These are phyloP conservation scores for Sesamia inferens DNA, from an alignment of 2,888 invertebrate genomes.

Conservation along the genomic window DNA sequence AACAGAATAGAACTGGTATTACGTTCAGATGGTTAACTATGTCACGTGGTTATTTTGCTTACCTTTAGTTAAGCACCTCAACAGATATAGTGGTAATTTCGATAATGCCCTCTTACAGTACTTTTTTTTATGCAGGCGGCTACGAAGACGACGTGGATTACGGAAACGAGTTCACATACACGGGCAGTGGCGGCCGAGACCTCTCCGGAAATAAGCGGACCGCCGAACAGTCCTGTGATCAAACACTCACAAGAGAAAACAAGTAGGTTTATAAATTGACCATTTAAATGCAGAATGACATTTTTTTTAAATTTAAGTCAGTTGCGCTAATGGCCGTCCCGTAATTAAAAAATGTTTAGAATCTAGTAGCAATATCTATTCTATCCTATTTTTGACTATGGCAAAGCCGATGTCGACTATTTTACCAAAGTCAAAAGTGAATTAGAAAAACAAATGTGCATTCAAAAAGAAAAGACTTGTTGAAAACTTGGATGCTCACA, in stretches of 20 bases:
- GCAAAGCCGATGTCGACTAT: no score
- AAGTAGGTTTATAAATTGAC: conserved; percentile 82
- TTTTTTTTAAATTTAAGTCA: no score
- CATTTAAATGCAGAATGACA: not conserved
- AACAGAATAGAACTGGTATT: no score
- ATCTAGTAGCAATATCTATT: not conserved
- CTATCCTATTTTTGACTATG: no score
- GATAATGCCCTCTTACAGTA: not conserved
- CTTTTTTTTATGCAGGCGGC: conserved; percentile 89
- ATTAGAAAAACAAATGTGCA: no score
- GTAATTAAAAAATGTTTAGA: not conserved
- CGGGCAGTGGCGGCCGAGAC: conserved; percentile 96
- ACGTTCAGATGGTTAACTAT: no score
- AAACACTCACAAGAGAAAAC: conserved; percentile 94
- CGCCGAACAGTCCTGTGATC: conserved; percentile 94
- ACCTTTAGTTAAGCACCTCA: no score
- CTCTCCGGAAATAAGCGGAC: conserved; percentile 95
- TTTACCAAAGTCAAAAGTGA: no score
- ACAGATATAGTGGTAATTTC: no score
- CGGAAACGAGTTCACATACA: conserved; percentile 95
- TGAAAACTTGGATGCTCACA: no score
- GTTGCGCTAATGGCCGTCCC: not conserved
- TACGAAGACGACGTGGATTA: conserved; percentile 96
- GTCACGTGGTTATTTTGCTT: no score
- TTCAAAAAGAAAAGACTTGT: no score